Base-by-base conservation (phyloP, 2,113 vertebrate genomes). In the Lepus americanus region DNA sequence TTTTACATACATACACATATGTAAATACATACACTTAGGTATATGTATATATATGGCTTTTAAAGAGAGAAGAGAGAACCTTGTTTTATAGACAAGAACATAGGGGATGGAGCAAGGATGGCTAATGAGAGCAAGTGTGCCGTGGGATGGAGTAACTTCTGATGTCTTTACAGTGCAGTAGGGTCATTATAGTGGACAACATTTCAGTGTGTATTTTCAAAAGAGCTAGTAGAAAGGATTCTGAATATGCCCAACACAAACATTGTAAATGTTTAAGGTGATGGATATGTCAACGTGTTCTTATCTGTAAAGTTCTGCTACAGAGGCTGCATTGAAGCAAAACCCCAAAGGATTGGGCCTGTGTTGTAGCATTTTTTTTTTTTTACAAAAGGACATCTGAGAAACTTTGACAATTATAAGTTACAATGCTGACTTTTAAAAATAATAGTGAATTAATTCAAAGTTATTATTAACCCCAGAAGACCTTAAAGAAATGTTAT, bases 381-480 rank as follows among this genome's bases (percentile, higher is more conserved):
- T n/a, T n/a, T n/a, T n/a, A 66, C 31, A 55, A 29, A 87, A 95
- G 39, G 1, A 11, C 64, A 70, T 74, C 55, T 70, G 66, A 83
- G 20, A n/a, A 78, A 61, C 20, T 49, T 16, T 7, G 72, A 61
- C 17, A 83, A 64, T 77, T 69, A 70, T 22, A 67, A 22, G 13
- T 79, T 86, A 64, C 31, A 25, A 12, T 76, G 31, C 5, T 51
- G 36, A 89, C 59, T 77, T 79, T 95, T 80, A 17, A 66, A 94
- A 92, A 74, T 5, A 79, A 77, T 44, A 73, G 10, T 70, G 23
- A 44, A 88, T 81, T 59, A 81, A 83, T 89, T 87, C 20, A 51
- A 82, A 88, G 70, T 83, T 22, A 79, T 66, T 63, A 49, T 81
- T 63, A 92, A 53, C 49, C 77, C 31, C 27, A 36, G 31, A 92